Evolutionary conservation across 2,888 invertebrate genomes (phyloP), one percentile per base, ranked within the genome.

Genomic region (Polydesmus complanatus): DNA sequence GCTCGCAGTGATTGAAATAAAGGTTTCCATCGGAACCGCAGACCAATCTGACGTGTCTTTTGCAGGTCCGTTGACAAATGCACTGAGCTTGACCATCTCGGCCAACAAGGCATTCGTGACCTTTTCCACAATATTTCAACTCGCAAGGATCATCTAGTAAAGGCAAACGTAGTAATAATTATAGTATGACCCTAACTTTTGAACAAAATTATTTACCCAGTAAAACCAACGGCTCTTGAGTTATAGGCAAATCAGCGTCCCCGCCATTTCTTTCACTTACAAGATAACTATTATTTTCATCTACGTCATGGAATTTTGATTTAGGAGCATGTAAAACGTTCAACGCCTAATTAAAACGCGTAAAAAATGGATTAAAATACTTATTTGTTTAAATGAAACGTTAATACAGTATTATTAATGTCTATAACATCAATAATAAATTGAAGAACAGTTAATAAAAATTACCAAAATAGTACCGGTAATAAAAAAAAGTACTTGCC

Each of bases 1-100:
- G 75, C 68, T 83, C 82, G 71, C 84, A 84, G 71, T 83, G 83
- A 72, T 81, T 83, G 55, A 79, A 77, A 70, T 84, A 84, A 63
- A 82, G 76, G 67, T 78, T 77, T n/a, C 82, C 83, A 69, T 84
- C 81, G 37, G 81, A 80, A 61, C 82, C 83, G 68, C 84, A 84
- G 58, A 83, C 81, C 49, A 79, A 65, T 71, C 80, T 78, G 68
- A 78, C 76, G 65, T 79, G 78, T 62, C 76, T 70, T 64, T 77
- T 74, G 71, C 82, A 65, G 18, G 76, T 76, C 63, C 76, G 75
- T 64, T 79, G 78, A 73, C 85, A 85, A 56, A 81, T 76, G 72
- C 85, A 85, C 58, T 78, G 73, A 3, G 78, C 78, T 19, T 78
- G 76, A 8, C 70, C 70, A 52, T 76, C 78, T 50, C 75, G 69